Evolutionary conservation across 2,113 vertebrate genomes (phyloP).

Genomic region (Phrynocephalus versicolor): DNA sequence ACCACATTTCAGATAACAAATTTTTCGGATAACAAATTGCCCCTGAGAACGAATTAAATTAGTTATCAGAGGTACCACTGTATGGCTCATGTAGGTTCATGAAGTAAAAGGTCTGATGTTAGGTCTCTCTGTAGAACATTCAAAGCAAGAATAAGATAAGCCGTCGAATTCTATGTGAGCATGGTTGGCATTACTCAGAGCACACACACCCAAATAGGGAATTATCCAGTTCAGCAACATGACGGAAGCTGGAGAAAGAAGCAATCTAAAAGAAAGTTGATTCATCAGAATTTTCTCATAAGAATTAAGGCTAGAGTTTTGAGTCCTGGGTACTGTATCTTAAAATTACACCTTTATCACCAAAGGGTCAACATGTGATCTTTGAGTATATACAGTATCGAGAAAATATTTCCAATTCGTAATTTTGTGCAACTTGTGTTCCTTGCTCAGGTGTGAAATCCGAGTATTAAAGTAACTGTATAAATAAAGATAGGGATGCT

Average conservation of each 20-base stretch:
- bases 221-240: slow-evolving; percentile 70
- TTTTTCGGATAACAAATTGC: too few relatives aligned
- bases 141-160: slow-evolving; percentile 65
- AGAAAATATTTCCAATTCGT: slow-evolving; percentile 50
- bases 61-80: too few relatives aligned
- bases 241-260: slow-evolving; percentile 29
- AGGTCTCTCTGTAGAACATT: slow-evolving; percentile 71
- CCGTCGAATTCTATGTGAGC: slow-evolving; percentile 65
- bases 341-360: slow-evolving; percentile 63
- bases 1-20: too few relatives aligned
- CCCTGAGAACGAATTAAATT: too few relatives aligned
- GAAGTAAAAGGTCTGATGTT: slow-evolving; percentile 51
- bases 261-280: slow-evolving; percentile 72
- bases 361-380: slow-evolving; percentile 53
- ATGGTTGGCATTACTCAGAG: slow-evolving; percentile 44
- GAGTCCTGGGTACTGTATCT: background rate
- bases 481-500: slow-evolving; percentile 46
- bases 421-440: rapidly evolving
- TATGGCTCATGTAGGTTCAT: slow-evolving; percentile 43
- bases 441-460: background rate
- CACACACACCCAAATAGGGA: slow-evolving; percentile 54
- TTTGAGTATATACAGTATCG: slow-evolving; percentile 46
- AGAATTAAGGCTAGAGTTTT: slow-evolving; percentile 69
- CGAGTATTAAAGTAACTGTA: slow-evolving; percentile 20
- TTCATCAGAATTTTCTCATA: slow-evolving; percentile 74